phyloP scores from a whole-genome alignment of 2,888 invertebrate species.

The Drosophila neoperkinsi region DNA sequence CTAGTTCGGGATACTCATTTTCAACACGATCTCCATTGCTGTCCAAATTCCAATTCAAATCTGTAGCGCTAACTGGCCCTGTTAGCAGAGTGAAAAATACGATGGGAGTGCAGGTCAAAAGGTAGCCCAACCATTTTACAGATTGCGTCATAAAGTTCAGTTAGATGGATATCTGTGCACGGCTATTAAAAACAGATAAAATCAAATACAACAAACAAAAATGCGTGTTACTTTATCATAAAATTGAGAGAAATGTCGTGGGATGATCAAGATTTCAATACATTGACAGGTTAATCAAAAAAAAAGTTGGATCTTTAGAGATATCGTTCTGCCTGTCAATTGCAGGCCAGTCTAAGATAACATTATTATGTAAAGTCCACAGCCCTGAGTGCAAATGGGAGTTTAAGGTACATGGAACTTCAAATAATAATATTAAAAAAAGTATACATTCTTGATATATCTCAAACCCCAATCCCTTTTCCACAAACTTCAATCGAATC shows the following conservation, averaged over 20 bases:
- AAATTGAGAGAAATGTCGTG: neutral
- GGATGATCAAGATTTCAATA: neutral
- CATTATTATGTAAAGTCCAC: neutral
- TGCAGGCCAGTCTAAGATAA: neutral
- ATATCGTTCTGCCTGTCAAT: neutral
- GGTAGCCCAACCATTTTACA: neutral
- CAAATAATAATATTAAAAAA: neutral
- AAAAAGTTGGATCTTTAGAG: neutral
- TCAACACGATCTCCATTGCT: neutral
- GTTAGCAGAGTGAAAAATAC: neutral
- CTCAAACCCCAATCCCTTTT: neutral
- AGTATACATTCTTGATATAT: neutral
- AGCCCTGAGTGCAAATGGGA: neutral
- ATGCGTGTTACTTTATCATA: neutral
- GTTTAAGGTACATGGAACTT: neutral
- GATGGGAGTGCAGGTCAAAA: neutral
- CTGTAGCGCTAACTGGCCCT: neutral
- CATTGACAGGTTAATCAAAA: neutral
- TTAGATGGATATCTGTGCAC: neutral
- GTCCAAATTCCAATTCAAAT: neutral
- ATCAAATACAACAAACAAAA: neutral
- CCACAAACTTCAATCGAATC: neutral
- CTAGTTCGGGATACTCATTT: slow-evolving; percentile 5
- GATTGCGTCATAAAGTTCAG: neutral
- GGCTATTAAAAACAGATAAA: neutral